A percentile compares a stretch with the other conserved stretches of the same genome.
These are phyloP conservation scores for Seira ritae DNA, from an alignment of 2,888 invertebrate species.

Conservation along the genomic window DNA sequence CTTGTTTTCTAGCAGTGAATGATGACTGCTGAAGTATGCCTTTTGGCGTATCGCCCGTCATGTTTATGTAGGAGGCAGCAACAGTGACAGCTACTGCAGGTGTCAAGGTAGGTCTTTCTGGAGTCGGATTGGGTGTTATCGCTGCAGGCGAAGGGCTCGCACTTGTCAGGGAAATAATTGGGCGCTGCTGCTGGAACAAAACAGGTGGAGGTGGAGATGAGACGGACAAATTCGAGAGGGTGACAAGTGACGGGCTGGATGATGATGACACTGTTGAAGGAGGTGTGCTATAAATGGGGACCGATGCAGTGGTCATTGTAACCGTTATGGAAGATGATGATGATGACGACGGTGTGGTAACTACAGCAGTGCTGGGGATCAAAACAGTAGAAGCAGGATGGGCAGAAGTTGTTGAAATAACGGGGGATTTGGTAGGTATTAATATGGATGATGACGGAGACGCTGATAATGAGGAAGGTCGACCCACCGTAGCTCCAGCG, in stretches of 20 bases:
- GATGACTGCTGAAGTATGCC: slow-evolving; percentile 1
- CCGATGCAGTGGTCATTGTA: slow-evolving; percentile 16
- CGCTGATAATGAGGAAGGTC: background rate
- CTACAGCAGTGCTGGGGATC: slow-evolving; percentile 19
- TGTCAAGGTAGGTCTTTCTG: background rate
- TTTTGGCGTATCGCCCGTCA: background rate
- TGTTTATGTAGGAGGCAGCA: background rate
- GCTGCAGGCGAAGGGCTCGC: background rate
- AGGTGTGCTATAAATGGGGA: background rate
- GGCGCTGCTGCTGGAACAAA: slow-evolving; percentile 16
- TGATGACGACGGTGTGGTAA: background rate
- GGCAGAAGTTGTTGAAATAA: slow-evolving; percentile 25
- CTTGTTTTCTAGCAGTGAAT: slow-evolving; percentile 46
- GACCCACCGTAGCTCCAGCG: background rate
- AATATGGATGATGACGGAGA: background rate
- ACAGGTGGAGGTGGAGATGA: slow-evolving; percentile 30
- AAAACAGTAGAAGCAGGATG: slow-evolving; percentile 26
- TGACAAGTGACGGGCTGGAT: background rate
- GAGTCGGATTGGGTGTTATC: background rate
- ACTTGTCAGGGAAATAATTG: background rate
- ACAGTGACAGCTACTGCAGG: background rate
- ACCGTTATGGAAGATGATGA: background rate
- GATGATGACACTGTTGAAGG: background rate
- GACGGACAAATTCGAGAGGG: slow-evolving; percentile 5
- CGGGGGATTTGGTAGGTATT: background rate